A percentile compares a stretch with the other conserved stretches of the same genome.
phyloP scores from a whole-genome alignment of 2,797 vertebrate species.

The Meriones psammophilus region DNA sequence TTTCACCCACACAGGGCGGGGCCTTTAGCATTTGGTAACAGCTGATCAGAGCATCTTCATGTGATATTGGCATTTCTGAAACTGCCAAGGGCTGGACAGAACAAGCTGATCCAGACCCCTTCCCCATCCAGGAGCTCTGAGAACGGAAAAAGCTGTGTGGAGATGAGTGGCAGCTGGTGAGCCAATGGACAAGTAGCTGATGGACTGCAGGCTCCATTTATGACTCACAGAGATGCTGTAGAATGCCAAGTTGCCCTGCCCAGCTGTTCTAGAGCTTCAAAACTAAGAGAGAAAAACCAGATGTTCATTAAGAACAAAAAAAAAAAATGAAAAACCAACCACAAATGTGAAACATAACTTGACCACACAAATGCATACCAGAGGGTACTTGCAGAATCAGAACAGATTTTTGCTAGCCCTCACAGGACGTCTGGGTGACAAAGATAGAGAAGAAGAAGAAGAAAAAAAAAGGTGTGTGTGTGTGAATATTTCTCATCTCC shows the following conservation, averaged over 20 bases:
- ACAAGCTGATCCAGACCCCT: slow-evolving; percentile 56
- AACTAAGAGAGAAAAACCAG: slow-evolving; percentile 69
- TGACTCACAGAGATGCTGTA: slow-evolving; percentile 28
- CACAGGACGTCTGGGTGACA: slow-evolving; percentile 54
- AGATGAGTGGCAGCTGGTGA: slow-evolving; percentile 29
- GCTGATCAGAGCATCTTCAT: slow-evolving; percentile 9
- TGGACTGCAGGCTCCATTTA: neutral
- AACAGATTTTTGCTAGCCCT: slow-evolving; percentile 61
- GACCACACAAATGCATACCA: slow-evolving; percentile 66
- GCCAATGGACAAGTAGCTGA: slow-evolving; percentile 63
- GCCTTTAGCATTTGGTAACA: slow-evolving; percentile 16
- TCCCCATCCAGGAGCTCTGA: slow-evolving; percentile 15
- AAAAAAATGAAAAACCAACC: slow-evolving; percentile 4
- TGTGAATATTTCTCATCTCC: slow-evolving; percentile 65
- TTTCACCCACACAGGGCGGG: neutral
- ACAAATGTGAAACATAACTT: slow-evolving; percentile 66
- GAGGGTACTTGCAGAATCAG: slow-evolving; percentile 66
- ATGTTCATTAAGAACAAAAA: slow-evolving; percentile 69
- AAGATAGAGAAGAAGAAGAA: neutral
- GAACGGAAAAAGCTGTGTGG: slow-evolving; percentile 58
- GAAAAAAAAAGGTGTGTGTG: neutral
- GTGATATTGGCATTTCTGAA: slow-evolving; percentile 7
- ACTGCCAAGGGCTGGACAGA: slow-evolving; percentile 52
- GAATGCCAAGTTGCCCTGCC: slow-evolving; percentile 68
- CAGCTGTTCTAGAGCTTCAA: slow-evolving; percentile 68